Conservation (phyloP, 2,113 vertebrate species). For the Panthera tigris region DNA sequence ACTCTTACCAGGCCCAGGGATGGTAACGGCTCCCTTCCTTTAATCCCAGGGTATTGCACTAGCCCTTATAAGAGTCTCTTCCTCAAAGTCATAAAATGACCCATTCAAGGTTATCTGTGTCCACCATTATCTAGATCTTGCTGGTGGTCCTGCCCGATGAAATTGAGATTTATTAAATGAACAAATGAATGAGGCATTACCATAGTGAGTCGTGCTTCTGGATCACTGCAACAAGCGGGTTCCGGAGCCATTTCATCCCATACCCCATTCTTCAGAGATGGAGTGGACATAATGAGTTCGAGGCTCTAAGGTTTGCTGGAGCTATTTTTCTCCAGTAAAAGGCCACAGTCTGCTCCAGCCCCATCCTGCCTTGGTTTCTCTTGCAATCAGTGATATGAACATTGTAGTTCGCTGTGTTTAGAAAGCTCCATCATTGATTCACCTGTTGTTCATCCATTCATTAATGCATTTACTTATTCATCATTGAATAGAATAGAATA, state of each 20-base stretch:
- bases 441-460: background rate
- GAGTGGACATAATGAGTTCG: background rate
- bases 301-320: background rate
- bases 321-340: background rate
- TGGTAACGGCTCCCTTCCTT: background rate
- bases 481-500: background rate
- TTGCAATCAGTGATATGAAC: background rate
- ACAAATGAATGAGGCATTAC: background rate
- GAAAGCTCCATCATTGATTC: background rate
- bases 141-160: background rate
- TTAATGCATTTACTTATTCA: background rate
- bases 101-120: background rate
- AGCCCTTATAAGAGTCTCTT: background rate
- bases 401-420: background rate
- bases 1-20: background rate
- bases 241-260: background rate
- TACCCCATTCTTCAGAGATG: background rate
- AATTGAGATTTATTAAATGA: background rate
- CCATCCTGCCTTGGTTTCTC: background rate
- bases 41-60: background rate
- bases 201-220: background rate
- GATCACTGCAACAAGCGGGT: no score
- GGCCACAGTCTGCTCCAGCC: background rate
- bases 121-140: background rate
- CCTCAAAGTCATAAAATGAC: background rate